Evolutionary conservation across 2,888 invertebrate genomes (phyloP).

Genomic region (Phengaris alcon): DNA sequence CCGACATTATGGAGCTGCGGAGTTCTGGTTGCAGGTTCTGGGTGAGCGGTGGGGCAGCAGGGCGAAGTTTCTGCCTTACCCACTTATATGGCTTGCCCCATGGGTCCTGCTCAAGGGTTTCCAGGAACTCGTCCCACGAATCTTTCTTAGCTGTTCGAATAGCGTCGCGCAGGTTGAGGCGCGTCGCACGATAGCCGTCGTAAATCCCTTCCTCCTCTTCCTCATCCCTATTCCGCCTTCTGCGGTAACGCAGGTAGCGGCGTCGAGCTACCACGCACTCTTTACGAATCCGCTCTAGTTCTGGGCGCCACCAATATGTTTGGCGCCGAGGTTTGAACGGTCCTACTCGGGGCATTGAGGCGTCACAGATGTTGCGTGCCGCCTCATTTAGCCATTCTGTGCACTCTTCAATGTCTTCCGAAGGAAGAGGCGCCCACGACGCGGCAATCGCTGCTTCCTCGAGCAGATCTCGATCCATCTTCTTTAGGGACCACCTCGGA

Average conservation of each 20-base stretch:
- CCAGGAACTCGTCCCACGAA: neutral
- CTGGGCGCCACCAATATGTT: no score
- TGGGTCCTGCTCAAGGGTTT: constrained; percentile 1
- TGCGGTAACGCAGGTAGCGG: neutral
- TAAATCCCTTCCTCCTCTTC: neutral
- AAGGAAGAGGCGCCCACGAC: neutral
- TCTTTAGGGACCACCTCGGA: neutral
- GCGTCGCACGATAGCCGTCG: neutral
- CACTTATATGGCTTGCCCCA: no score
- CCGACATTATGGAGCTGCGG: no score
- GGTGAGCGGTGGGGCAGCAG: no score
- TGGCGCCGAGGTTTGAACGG: no score
- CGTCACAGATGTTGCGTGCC: neutral
- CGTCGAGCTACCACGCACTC: no score
- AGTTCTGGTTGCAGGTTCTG: no score
- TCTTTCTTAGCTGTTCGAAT: neutral
- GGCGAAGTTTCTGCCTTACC: no score
- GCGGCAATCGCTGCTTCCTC: neutral
- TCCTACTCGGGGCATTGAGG: no score
- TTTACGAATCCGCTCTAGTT: accelerated
- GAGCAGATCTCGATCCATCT: neutral
- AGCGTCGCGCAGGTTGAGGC: neutral
- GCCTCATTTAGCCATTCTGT: no score
- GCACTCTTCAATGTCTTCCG: neutral
- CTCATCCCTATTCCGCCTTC: neutral